Conservation (phyloP, 1,140 invertebrate species). For the Elysia chlorotica region DNA sequence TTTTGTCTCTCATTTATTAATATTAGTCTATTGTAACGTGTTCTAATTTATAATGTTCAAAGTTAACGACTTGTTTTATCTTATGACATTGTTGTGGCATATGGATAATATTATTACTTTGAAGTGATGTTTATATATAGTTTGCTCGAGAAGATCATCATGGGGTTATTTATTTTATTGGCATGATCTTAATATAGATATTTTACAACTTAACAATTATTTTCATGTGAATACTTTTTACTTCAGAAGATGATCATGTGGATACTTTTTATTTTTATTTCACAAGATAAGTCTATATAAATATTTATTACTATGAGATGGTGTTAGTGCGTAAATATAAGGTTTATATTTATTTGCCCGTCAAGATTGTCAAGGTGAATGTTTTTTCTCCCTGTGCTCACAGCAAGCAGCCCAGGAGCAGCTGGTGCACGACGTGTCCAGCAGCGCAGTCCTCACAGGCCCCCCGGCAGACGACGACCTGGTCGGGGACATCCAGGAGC, state of each 20-base stretch:
- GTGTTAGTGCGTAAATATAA: neutral
- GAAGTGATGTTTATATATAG: too few relatives aligned
- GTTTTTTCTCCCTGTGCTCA: too few relatives aligned
- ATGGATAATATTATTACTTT: too few relatives aligned
- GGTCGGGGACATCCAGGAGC: slow-evolving; percentile 45
- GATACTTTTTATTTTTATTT: neutral
- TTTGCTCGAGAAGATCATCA: too few relatives aligned
- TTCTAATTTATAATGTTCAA: too few relatives aligned
- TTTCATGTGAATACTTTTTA: neutral
- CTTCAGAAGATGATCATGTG: neutral
- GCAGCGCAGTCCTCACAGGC: slow-evolving; percentile 53
- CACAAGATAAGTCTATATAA: neutral
- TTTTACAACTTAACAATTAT: too few relatives aligned
- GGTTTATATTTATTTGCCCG: neutral
- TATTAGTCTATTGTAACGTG: too few relatives aligned
- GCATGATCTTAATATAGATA: too few relatives aligned
- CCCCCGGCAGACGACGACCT: slow-evolving; percentile 54
- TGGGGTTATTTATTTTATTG: too few relatives aligned
- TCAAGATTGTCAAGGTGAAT: slow-evolving; percentile 36
- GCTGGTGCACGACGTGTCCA: slow-evolving; percentile 53
- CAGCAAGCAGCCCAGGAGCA: slow-evolving; percentile 47
- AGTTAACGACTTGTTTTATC: too few relatives aligned
- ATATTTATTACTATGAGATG: neutral
- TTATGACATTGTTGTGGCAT: too few relatives aligned
- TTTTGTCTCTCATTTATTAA: too few relatives aligned